Conservation (phyloP, 2,888 invertebrate species). For the Synergus umbraculus region DNA sequence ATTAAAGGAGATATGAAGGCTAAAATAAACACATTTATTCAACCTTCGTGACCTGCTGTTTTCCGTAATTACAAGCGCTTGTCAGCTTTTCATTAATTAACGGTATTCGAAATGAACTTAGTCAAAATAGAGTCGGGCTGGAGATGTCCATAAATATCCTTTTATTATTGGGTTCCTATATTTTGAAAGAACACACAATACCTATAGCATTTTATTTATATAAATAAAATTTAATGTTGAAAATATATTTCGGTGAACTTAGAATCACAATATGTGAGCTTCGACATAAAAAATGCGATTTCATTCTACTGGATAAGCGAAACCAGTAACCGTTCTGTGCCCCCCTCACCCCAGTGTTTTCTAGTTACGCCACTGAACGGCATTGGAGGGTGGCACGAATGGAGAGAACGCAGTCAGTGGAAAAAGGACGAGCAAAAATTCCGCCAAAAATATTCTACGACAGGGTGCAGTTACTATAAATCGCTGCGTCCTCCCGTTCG, state of each 20-base stretch:
- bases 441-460: constrained; percentile 71
- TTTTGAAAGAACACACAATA: neutral
- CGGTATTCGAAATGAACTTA: constrained; percentile 57
- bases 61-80: constrained; percentile 48
- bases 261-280: constrained; percentile 14
- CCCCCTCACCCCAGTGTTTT: neutral
- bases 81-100: constrained; percentile 61
- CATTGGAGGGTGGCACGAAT: constrained; percentile 52
- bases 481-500: constrained; percentile 63
- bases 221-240: neutral
- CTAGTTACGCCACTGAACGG: constrained; percentile 3
- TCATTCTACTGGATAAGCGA: constrained; percentile 27
- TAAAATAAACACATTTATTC: neutral
- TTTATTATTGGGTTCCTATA: constrained; percentile 44
- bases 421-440: constrained; percentile 66
- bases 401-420: constrained; percentile 53
- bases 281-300: constrained; percentile 14
- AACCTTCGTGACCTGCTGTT: constrained; percentile 31
- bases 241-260: neutral
- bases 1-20: neutral
- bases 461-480: constrained; percentile 71
- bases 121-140: constrained; percentile 54
- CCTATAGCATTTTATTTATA: neutral
- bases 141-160: constrained; percentile 49
- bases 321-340: neutral